Percentiles rank a stretch among this genome's conserved stretches.
These are phyloP conservation scores for Sarcophaga peregrina DNA, from an alignment of 1,140 invertebrate genomes.

Conservation along the genomic window DNA sequence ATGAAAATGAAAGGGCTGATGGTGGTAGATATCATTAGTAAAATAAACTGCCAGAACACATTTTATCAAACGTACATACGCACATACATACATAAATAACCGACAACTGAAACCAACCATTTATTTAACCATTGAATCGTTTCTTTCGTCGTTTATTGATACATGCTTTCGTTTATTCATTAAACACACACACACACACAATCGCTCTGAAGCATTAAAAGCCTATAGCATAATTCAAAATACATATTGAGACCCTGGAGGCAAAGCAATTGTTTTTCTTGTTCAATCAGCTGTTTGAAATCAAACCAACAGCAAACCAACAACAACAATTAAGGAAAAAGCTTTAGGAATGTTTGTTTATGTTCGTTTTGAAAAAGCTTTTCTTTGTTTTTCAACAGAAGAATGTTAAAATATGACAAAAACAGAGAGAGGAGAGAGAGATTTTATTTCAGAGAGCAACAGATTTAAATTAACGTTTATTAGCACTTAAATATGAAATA, in stretches of 20 bases:
- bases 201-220: not conserved
- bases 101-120: not conserved
- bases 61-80: not conserved
- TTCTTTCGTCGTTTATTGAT: too few relatives aligned
- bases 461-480: slow-evolving; percentile 6
- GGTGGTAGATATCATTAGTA: not conserved
- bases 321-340: too few relatives aligned
- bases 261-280: not conserved
- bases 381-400: too few relatives aligned
- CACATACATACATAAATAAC: not conserved
- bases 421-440: too few relatives aligned
- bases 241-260: not conserved
- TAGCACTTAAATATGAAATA: not conserved
- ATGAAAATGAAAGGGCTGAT: not conserved
- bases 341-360: too few relatives aligned
- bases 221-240: too few relatives aligned
- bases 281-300: not conserved
- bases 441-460: not conserved
- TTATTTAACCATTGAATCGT: too few relatives aligned
- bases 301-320: too few relatives aligned
- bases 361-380: too few relatives aligned
- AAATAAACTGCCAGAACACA: slow-evolving; percentile 11
- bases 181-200: not conserved
- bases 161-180: not conserved
- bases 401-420: too few relatives aligned